Evolutionary conservation across 2,113 vertebrate genomes (phyloP).

Genomic region (Gopherus flavomarginatus): DNA sequence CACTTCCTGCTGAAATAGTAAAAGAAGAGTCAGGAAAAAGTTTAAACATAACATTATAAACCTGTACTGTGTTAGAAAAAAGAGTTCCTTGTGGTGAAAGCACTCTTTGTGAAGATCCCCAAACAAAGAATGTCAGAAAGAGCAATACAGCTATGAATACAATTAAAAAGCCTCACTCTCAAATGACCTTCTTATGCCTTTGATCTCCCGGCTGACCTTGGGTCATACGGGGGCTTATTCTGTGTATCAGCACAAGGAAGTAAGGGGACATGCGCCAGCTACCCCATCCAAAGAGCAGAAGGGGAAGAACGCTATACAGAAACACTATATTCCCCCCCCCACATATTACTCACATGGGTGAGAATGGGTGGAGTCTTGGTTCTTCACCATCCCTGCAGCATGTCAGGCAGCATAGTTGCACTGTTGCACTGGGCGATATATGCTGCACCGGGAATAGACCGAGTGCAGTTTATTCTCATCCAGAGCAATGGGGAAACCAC

Average conservation of each 20-base stretch:
- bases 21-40: neutral
- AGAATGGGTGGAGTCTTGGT: neutral
- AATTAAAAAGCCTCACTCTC: neutral
- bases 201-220: neutral
- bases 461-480: neutral
- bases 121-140: neutral
- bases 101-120: no score
- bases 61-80: neutral
- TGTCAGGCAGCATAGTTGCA: neutral
- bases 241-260: neutral
- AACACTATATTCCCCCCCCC: neutral
- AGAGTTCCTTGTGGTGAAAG: neutral
- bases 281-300: fast-evolving
- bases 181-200: neutral
- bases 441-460: neutral
- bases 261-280: neutral
- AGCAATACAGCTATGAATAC: neutral
- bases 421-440: neutral
- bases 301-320: no score
- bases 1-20: neutral
- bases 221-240: neutral
- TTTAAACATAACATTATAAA: neutral
- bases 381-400: neutral
- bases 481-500: neutral
- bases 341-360: neutral